These are phyloP conservation scores for Metalampra italica DNA, from an alignment of 2,888 invertebrate genomes.

Conservation along the genomic window DNA sequence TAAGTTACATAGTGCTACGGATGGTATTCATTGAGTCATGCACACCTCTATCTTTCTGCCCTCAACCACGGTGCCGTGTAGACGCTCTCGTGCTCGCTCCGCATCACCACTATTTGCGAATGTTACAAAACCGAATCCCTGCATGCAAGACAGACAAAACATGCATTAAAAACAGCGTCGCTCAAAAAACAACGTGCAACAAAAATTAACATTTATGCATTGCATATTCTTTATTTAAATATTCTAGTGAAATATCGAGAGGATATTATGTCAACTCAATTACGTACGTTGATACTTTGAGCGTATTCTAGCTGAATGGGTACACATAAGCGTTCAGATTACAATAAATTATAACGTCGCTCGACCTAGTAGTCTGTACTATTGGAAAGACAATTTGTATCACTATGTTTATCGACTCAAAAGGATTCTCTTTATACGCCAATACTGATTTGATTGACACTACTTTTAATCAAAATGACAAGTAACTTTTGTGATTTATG, in stretches of 20 bases:
- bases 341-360: conserved; percentile 65
- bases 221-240: conserved; percentile 75
- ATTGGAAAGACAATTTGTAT: conserved; percentile 55
- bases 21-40: conserved; percentile 87
- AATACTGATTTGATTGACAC: conserved; percentile 52
- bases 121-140: conserved; percentile 99
- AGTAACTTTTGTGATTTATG: conserved; percentile 57
- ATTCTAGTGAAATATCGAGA: conserved; percentile 73
- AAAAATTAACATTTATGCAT: conserved; percentile 83
- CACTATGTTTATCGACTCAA: conserved; percentile 41
- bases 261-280: conserved; percentile 61
- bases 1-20: conserved; percentile 81
- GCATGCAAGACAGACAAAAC: conserved; percentile 98
- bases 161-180: conserved; percentile 92
- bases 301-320: conserved; percentile 76
- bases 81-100: conserved; percentile 99
- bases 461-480: conserved; percentile 51
- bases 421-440: conserved; percentile 33
- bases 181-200: conserved; percentile 89
- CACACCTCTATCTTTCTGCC: conserved; percentile 99
- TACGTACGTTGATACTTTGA: conserved; percentile 79
- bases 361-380: conserved; percentile 68
- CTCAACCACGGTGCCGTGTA: conserved; percentile 99
- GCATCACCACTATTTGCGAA: conserved; percentile 99
- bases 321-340: conserved; percentile 77